Evolutionary conservation across 1,140 invertebrate species (phyloP), one percentile per base, ranked within the genome.

Genomic region (Tetragonula clypearis): DNA sequence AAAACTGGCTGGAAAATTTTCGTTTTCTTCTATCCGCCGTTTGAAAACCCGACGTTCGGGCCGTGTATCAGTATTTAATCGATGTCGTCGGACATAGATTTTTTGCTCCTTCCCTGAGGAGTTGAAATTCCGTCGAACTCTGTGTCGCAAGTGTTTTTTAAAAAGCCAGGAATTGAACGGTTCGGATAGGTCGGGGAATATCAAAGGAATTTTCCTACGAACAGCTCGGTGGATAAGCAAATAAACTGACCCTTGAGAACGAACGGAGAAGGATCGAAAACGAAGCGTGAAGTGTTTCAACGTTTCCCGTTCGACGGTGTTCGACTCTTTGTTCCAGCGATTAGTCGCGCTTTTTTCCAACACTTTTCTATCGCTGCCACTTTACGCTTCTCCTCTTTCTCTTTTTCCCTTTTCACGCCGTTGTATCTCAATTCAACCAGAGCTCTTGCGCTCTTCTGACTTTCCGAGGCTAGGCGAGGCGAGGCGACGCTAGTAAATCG

Each of bases 31-130:
- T 19, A 17, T 23, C 21, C 60, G 4, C 60, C 30, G 53, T 55
- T 12, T 58, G 35, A 15, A n/a, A 49, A 6, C 35, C 2, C 9
- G 2, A 19, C 19, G n/a, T 14, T 4, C 11, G 74, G 1, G 66
- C 1, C 21, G n/a, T 77, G 65, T 60, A 80, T 84, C 68, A 84
- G 26, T 72, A 72, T 84, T 72, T 84, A 84, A 84, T 84, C 69
- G 62, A 71, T 8, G 66, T 62, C 17, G 66, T 62, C 14, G 23
- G 66, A 4, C 30, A 30, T 12, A 21, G n/a, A 3, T n/a, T 56
- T 71, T 72, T 62, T 71, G 23, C 15, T 41, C 9, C 30, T 26
- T 17, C 4, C 26, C 17, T 30, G 19, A 15, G 14, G 41, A 49
- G 41, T 9, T 14, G 8, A 84, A 65, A 80, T 65, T 55, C 68